These are phyloP conservation scores for Eriosoma lanigerum DNA, from an alignment of 1,140 invertebrate species.

Conservation along the genomic window DNA sequence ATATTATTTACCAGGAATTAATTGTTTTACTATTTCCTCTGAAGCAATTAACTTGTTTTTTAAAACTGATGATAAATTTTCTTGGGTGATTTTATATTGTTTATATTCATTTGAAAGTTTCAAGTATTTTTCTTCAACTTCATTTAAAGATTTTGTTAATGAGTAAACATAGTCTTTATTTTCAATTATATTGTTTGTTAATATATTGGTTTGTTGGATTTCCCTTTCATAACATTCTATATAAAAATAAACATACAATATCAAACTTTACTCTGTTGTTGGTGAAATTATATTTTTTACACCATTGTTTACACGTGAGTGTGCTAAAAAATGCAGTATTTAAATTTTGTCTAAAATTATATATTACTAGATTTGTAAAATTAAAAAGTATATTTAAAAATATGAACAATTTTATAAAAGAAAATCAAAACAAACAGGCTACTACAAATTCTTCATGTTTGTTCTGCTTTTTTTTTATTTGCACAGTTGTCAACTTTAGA, in stretches of 20 bases:
- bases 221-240: constrained; percentile 43
- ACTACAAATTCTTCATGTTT: too few relatives aligned
- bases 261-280: too few relatives aligned
- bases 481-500: too few relatives aligned
- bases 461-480: too few relatives aligned
- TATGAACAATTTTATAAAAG: too few relatives aligned
- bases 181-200: not conserved
- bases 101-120: constrained; percentile 12
- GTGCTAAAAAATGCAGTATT: too few relatives aligned
- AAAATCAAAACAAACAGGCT: too few relatives aligned
- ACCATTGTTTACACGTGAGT: too few relatives aligned
- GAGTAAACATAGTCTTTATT: constrained; percentile 26
- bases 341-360: too few relatives aligned
- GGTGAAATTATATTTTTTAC: too few relatives aligned
- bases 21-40: constrained; percentile 47
- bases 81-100: not conserved
- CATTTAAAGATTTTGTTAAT: constrained; percentile 8
- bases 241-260: not conserved
- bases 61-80: not conserved
- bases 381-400: too few relatives aligned
- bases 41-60: constrained; percentile 31
- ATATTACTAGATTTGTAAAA: too few relatives aligned
- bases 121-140: not conserved
- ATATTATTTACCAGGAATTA: constrained; percentile 27
- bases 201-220: not conserved